Conservation (phyloP, 2,113 vertebrate genomes). For the Bolborhynchus lineola region DNA sequence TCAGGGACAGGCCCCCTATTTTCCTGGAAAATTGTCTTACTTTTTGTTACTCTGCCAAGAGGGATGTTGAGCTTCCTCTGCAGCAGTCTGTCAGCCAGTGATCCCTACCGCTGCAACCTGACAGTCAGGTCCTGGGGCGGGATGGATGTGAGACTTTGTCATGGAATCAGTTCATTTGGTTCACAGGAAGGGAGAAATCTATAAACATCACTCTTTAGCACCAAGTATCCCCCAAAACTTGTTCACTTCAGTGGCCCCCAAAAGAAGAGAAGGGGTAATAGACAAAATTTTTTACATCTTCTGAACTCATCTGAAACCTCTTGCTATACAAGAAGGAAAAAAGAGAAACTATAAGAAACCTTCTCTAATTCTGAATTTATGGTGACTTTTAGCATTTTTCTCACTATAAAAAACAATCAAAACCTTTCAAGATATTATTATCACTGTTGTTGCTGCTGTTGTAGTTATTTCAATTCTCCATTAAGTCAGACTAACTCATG, state of each 20-base stretch:
- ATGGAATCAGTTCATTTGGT: not conserved
- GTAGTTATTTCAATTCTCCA: not conserved
- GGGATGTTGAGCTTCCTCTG: not conserved
- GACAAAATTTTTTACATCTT: not conserved
- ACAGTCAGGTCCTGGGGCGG: not conserved
- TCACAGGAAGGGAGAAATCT: not conserved
- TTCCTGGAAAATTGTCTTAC: not conserved
- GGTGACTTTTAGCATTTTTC: not conserved
- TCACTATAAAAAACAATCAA: not conserved
- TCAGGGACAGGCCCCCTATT: not conserved
- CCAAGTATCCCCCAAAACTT: not conserved
- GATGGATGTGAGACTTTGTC: not conserved
- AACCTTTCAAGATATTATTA: not conserved
- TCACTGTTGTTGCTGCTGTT: accelerated
- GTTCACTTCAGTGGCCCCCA: not conserved
- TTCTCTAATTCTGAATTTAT: not conserved
- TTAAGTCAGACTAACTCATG: not conserved
- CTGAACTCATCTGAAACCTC: not conserved
- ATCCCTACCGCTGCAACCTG: not conserved
- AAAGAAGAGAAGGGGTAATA: not conserved
- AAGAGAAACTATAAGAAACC: not conserved
- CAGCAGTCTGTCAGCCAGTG: accelerated
- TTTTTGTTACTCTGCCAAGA: not conserved
- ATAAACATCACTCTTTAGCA: not conserved
- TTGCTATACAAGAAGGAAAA: not conserved